Base-by-base conservation (phyloP, 2,888 invertebrate species). In the Lordiphosa fenestrarum region DNA sequence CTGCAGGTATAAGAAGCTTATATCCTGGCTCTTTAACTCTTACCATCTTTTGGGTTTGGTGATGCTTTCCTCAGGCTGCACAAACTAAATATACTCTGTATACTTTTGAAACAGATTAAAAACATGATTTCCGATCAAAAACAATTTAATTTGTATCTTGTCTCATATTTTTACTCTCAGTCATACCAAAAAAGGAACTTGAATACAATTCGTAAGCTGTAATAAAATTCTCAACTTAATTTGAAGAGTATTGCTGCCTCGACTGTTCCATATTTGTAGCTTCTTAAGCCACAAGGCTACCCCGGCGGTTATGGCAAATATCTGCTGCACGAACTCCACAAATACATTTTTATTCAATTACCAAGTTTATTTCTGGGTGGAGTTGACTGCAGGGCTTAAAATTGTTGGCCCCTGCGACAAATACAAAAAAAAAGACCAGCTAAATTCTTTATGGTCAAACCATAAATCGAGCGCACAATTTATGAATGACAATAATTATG, bases 401-500 rank as follows among this genome's bases (percentile, higher is more conserved):
- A 30, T 64, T 37, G 9, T 36, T 25, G 38, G 7, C 33, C 19
- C 10, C 6, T 33, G 12, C 21, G 12, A 30, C 25, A 44, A 15
- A n/a, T 60, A 30, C 10, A 12, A 30, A 10, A 30, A 15, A 15
- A 15, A 15, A n/a, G n/a, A n/a, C n/a, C 39, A 12, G 15, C 7
- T 37, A n/a, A 30, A 35, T 19, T 21, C 19, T 40, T 44, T 62
- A 35, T 52, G 36, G 36, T 6, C 15, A 15, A 47, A 21, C 38
- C 50, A 61, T 57, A 61, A 68, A 68, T 55, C 48, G 59, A 74
- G 57, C 59, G 44, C 50, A 66, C 72, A 70, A 76, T 83, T 76
- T 83, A 72, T 76, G 76, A 69, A 75, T 65, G 76, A 80, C 81
- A 83, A 83, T 76, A 80, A 76, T 80, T 66, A 78, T 82, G 75